Conservation (phyloP, 2,888 invertebrate species). For the Ennomos erosarius region DNA sequence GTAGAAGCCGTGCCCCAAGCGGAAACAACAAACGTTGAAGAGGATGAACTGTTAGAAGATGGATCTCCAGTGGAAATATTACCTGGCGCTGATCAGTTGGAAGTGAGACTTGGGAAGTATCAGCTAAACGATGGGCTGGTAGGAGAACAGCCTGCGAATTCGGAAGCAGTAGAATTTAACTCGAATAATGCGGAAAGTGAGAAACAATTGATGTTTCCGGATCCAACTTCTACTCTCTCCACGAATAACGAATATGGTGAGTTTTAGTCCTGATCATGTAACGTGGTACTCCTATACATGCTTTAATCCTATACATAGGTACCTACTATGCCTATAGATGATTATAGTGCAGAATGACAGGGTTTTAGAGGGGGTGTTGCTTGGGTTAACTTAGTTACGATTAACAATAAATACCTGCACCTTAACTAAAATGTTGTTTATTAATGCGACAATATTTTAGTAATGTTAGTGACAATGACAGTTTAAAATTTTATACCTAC, state of each 20-base stretch:
- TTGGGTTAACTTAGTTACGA: too few species aligned
- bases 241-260: conserved; percentile 74
- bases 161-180: conserved; percentile 61
- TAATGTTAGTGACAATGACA: too few species aligned
- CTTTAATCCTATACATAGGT: too few species aligned
- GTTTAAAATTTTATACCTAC: too few species aligned
- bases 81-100: conserved; percentile 52
- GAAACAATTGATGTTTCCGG: conserved; percentile 58
- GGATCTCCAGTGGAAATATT: conserved; percentile 61
- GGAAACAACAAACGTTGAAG: conserved; percentile 42
- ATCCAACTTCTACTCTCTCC: conserved; percentile 56
- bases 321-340: too few species aligned
- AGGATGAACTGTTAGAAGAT: conserved; percentile 46
- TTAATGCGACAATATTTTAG: too few species aligned
- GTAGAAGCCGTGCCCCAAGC: conserved; percentile 35
- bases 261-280: conserved; percentile 29
- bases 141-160: conserved; percentile 58
- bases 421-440: too few species aligned
- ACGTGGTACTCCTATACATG: too few species aligned
- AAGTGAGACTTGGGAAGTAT: conserved; percentile 74
- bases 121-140: conserved; percentile 66
- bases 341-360: too few species aligned
- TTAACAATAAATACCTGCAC: too few species aligned
- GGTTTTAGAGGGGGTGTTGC: too few species aligned
- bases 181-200: conserved; percentile 61